Base-by-base conservation (phyloP, 2,797 vertebrate genomes). In the Loriculus beryllinus region DNA sequence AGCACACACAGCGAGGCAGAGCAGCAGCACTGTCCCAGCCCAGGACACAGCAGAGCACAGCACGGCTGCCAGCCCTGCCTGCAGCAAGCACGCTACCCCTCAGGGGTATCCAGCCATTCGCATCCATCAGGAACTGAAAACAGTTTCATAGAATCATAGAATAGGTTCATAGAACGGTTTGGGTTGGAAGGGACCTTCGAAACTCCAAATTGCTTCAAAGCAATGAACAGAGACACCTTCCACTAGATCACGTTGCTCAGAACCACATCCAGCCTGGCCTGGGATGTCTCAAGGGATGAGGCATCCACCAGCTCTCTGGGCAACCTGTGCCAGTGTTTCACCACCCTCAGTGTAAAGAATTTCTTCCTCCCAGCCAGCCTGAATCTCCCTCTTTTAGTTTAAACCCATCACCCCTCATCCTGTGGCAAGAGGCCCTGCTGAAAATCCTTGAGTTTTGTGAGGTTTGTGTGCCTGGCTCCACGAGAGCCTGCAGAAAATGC, bases 1-100 rank as follows among this genome's bases (percentile, higher is more conserved):
- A 70, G 81, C 51, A 12, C 69, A 52, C 56, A 1, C 23, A 56
- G 81, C 15, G 11, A 42, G 80, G 69, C 85, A 21, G 40, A 1
- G 14, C 1, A 0, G 59, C 60, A 52, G 74, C 29, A 3, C 71
- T 7, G 9, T 13, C 72, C 64, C 43, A 1, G 45, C 67, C 57
- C 3, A 3, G 12, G 17, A 62, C 75, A 11, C 22, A 9, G 68
- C 33, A 3, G 0, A 0, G 75, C 35, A 9, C 0, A 1, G 75
- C 65, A 10, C 3, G 3, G 59, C 71, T 49, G 63, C 37, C 59
- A 33, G 51, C 64, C 54, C 57, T 33, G n/a, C 48, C 67, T 47
- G 48, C 43, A 10, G 35, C 16, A 8, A 28, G 14, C 5, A 0
- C 76, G 31, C 49, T 60, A 71, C 51, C 42, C 42, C 57, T 56